Evolutionary conservation across 2,888 invertebrate genomes (phyloP).

Genomic region (Eledona agricola): DNA sequence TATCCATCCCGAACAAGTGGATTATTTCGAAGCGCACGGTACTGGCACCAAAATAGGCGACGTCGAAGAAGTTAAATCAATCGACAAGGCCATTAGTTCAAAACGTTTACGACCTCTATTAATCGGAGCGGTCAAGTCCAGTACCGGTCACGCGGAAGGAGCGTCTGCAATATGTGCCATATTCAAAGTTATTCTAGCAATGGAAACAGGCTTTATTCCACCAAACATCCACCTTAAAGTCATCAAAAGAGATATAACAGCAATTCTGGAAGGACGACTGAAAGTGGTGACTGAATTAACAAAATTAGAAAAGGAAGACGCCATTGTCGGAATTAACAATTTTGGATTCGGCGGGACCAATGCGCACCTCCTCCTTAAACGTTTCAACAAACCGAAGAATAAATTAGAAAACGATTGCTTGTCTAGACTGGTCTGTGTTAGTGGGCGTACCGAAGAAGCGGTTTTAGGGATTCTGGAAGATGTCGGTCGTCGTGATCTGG

Average conservation of each 20-base stretch:
- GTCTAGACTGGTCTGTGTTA: conserved; percentile 77
- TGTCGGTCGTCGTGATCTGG: conserved; percentile 64
- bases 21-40: conserved; percentile 88
- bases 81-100: conserved; percentile 81
- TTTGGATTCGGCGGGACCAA: conserved; percentile 96
- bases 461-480: conserved; percentile 72
- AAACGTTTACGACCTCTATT: conserved; percentile 71
- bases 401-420: conserved; percentile 71
- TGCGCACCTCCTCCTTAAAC: conserved; percentile 74
- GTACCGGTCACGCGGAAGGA: conserved; percentile 93
- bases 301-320: conserved; percentile 71
- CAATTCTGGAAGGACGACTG: conserved; percentile 70
- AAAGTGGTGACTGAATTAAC: conserved; percentile 78
- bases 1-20: conserved; percentile 73
- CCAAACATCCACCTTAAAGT: conserved; percentile 82
- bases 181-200: conserved; percentile 75
- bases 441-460: conserved; percentile 83
- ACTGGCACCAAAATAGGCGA: conserved; percentile 86
- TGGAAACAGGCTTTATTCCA: conserved; percentile 81
- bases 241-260: conserved; percentile 65
- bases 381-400: conserved; percentile 68
- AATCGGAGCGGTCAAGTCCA: conserved; percentile 93
- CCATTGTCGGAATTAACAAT: conserved; percentile 85
- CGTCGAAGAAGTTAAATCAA: conserved; percentile 87
- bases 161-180: conserved; percentile 84